Evolutionary conservation across 2,888 invertebrate species (phyloP).

Genomic region (Calameuta pallipes): DNA sequence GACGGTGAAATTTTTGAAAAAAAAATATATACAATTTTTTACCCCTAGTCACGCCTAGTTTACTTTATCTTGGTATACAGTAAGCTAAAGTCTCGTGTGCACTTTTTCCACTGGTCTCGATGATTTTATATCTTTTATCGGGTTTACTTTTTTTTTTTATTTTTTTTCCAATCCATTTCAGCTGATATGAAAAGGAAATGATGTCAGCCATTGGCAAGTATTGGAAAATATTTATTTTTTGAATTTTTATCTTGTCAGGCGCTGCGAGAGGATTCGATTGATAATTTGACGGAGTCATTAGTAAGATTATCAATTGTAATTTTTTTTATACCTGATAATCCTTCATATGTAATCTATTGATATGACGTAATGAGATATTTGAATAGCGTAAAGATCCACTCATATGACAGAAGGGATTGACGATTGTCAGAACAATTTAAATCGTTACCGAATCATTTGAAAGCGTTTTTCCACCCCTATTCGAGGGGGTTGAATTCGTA

Average conservation of each 20-base stretch:
- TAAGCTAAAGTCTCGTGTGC: not conserved
- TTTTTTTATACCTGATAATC: not conserved
- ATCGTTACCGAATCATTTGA: slow-evolving; percentile 44
- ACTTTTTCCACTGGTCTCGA: not conserved
- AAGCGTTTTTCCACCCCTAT: slow-evolving; percentile 36
- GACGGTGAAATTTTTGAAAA: not conserved
- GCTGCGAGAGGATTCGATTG: not conserved
- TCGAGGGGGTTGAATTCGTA: slow-evolving; percentile 34
- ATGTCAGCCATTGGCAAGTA: not conserved
- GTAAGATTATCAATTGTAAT: not conserved
- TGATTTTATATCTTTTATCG: not conserved
- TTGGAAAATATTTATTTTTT: not conserved
- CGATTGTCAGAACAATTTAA: slow-evolving; percentile 39
- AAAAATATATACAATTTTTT: not conserved
- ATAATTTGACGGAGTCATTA: not conserved
- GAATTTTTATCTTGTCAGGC: not conserved
- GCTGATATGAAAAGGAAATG: not conserved
- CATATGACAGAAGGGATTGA: not conserved
- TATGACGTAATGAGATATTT: not conserved
- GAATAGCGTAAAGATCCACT: not conserved
- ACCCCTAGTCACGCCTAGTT: not conserved
- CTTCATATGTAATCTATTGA: not conserved
- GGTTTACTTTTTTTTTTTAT: not conserved
- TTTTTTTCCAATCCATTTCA: not conserved
- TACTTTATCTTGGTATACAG: not conserved